Conservation (phyloP, 2,113 vertebrate genomes). For the Gallinago jamesoni region DNA sequence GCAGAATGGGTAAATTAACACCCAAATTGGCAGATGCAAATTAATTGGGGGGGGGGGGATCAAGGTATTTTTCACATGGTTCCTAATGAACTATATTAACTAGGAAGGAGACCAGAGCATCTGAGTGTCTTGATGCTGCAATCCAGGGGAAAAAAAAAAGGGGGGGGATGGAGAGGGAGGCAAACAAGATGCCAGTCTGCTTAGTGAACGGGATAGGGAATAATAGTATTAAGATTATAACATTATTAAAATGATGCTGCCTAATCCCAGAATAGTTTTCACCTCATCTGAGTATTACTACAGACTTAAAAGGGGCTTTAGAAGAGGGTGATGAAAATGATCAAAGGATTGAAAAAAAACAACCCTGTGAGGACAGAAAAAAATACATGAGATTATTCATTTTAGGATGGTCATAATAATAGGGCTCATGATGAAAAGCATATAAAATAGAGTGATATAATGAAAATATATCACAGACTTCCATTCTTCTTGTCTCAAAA, state of each 20-base stretch:
- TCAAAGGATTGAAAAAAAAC: constrained; percentile 40
- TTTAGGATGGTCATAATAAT: not conserved
- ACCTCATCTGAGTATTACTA: constrained; percentile 24
- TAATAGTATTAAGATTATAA: not conserved
- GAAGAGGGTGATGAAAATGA: constrained; percentile 39
- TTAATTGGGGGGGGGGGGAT: not conserved
- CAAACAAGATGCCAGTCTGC: not conserved
- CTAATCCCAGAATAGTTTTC: constrained; percentile 39
- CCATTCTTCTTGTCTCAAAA: not conserved
- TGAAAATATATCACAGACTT: constrained; percentile 40
- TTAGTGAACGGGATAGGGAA: not conserved
- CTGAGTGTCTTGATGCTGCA: not conserved
- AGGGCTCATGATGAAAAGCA: constrained; percentile 17
- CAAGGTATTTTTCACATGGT: not conserved
- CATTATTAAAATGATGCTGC: constrained; percentile 25
- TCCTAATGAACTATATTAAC: not conserved
- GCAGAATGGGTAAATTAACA: not conserved
- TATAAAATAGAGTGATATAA: constrained; percentile 21
- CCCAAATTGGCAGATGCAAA: not conserved
- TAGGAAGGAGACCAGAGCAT: not conserved
- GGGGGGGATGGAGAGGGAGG: not conserved
- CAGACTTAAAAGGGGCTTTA: constrained; percentile 49
- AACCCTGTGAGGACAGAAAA: not conserved
- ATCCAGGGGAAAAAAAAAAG: not conserved
- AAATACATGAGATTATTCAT: constrained; percentile 6